Conservation (phyloP, 2,113 vertebrate genomes). For the Conger conger region DNA sequence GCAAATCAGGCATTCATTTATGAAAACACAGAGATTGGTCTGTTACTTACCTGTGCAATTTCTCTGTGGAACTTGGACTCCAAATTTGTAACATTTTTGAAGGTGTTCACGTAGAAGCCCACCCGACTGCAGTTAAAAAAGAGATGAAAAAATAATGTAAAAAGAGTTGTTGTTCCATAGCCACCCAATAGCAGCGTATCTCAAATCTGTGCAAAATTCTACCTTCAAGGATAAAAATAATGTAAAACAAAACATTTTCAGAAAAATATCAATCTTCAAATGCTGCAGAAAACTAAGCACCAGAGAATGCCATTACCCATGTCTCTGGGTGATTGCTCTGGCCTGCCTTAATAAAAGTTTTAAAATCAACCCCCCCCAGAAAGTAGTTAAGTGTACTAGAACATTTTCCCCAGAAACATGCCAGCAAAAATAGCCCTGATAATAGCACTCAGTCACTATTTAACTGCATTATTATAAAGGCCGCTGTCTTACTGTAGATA, state of each 20-base stretch:
- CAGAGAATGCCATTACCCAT: not conserved
- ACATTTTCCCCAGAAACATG: not conserved
- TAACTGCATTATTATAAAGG: no score
- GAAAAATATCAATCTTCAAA: no score
- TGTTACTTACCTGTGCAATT: slow-evolving; percentile 86
- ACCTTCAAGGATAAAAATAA: no score
- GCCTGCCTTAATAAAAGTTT: no score
- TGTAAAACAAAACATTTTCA: no score
- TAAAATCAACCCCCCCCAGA: no score
- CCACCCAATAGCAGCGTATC: not conserved
- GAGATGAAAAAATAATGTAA: not conserved
- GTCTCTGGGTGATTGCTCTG: no score
- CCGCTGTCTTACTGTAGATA: slow-evolving; percentile 14
- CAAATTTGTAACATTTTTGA: slow-evolving; percentile 88
- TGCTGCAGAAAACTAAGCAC: not conserved
- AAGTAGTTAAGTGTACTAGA: no score
- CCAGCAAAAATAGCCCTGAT: not conserved
- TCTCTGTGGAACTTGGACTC: slow-evolving; percentile 96
- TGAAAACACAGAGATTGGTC: not conserved
- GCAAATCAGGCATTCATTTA: not conserved
- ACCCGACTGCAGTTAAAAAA: slow-evolving; percentile 77
- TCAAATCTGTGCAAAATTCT: no score
- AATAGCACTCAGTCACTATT: not conserved
- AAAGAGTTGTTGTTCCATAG: not conserved
- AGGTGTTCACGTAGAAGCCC: slow-evolving; percentile 95